These are phyloP conservation scores for Cossypha dichroa DNA, from an alignment of 2,797 vertebrate species.

Conservation along the genomic window DNA sequence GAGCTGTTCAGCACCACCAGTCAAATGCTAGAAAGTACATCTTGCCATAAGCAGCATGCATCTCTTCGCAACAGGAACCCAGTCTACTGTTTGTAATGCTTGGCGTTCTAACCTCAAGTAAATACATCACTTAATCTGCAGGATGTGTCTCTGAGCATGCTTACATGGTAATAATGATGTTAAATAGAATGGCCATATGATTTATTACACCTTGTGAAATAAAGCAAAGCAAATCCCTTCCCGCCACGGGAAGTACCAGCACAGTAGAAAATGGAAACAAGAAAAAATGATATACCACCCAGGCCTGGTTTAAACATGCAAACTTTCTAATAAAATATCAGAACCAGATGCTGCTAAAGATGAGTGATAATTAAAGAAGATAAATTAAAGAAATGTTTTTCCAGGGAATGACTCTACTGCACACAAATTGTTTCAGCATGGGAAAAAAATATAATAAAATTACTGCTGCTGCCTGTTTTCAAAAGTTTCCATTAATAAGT, in stretches of 20 bases:
- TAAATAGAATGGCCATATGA: conserved; percentile 54
- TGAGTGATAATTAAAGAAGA: conserved; percentile 81
- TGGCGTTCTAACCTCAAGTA: conserved; percentile 66
- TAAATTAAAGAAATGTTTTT: conserved; percentile 79
- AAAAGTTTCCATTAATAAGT: conserved; percentile 72
- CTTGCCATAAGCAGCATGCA: neutral
- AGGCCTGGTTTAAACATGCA: conserved; percentile 64
- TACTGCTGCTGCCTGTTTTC: conserved; percentile 64
- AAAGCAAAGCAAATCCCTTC: conserved; percentile 59
- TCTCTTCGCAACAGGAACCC: conserved; percentile 25
- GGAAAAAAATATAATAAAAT: conserved; percentile 66
- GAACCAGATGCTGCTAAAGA: conserved; percentile 80
- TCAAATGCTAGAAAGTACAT: neutral
- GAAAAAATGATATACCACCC: conserved; percentile 71
- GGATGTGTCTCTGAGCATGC: conserved; percentile 53
- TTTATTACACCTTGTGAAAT: conserved; percentile 74
- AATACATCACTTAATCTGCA: conserved; percentile 43
- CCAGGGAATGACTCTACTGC: conserved; percentile 70
- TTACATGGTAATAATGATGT: conserved; percentile 62
- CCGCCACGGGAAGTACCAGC: conserved; percentile 71
- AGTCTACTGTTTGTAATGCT: conserved; percentile 44
- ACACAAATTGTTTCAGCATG: conserved; percentile 74
- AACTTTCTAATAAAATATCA: conserved; percentile 80
- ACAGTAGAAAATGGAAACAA: conserved; percentile 66
- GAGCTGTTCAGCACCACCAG: neutral